phyloP scores from a whole-genome alignment of 64 coral and sea anemone species.

The Montipora cactus region DNA sequence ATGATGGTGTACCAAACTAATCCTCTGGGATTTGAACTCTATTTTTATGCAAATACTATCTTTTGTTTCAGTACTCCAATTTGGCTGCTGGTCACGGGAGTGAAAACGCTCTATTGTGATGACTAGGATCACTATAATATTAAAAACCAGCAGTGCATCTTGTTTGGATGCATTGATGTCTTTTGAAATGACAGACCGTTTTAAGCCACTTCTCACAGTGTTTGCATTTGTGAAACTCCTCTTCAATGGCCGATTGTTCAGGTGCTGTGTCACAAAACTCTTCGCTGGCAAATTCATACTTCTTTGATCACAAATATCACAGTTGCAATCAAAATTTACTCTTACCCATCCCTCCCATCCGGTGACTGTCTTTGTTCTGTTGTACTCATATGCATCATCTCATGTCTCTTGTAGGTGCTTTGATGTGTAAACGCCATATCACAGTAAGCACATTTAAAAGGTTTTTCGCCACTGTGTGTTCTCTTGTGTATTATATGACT shows the following conservation, averaged over 20 bases:
- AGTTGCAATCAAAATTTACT: too few species aligned
- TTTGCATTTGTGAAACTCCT: not conserved
- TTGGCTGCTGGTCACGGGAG: too few species aligned
- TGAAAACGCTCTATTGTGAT: not conserved
- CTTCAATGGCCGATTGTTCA: not conserved
- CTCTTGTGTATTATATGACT: constrained; percentile 27
- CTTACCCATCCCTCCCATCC: too few species aligned
- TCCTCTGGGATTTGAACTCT: too few species aligned
- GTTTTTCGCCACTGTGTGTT: constrained; percentile 32
- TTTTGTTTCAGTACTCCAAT: too few species aligned
- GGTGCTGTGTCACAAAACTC: not conserved
- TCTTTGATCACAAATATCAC: not conserved
- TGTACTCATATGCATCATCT: not conserved
- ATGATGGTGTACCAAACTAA: too few species aligned
- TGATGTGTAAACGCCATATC: constrained; percentile 4
- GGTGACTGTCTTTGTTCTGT: too few species aligned
- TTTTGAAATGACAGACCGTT: not conserved
- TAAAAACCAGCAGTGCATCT: constrained; percentile 3
- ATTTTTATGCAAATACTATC: too few species aligned
- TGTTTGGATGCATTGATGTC: constrained; percentile 19
- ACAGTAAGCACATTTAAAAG: constrained; percentile 34
- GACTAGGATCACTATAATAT: not conserved
- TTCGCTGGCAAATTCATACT: not conserved
- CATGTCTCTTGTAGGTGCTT: not conserved
- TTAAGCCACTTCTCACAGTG: not conserved